Evolutionary conservation across 2,888 invertebrate species (phyloP).

Genomic region (Cyclophora albipunctata): DNA sequence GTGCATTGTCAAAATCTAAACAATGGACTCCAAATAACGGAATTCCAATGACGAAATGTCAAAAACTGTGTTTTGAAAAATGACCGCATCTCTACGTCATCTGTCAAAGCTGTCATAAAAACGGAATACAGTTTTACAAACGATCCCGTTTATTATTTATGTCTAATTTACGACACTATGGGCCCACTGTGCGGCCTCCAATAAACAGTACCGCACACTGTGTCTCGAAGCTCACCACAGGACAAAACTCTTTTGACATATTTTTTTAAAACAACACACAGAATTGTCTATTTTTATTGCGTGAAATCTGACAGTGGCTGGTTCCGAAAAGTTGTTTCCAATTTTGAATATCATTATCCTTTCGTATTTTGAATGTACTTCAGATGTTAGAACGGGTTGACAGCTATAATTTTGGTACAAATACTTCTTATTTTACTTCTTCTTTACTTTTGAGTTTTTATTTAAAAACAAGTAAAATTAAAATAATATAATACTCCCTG

Average conservation of each 20-base stretch:
- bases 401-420: too few species aligned
- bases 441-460: too few species aligned
- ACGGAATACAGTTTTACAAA: conserved; percentile 56
- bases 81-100: conserved; percentile 35
- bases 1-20: conserved; percentile 22
- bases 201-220: conserved; percentile 41
- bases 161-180: conserved; percentile 58
- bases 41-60: conserved; percentile 29
- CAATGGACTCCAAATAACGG: conserved; percentile 27
- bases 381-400: too few species aligned
- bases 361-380: conserved; percentile 7
- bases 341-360: conserved; percentile 41
- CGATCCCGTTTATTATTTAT: conserved; percentile 57
- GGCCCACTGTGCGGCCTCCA: conserved; percentile 50
- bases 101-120: conserved; percentile 31
- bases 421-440: too few species aligned
- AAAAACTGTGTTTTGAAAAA: conserved; percentile 14
- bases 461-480: too few species aligned
- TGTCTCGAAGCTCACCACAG: conserved; percentile 4
- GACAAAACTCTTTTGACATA: conserved; percentile 33
- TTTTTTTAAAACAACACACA: conserved; percentile 51
- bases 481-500: too few species aligned
- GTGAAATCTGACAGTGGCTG: conserved; percentile 55
- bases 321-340: conserved; percentile 46
- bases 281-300: conserved; percentile 48